Conservation (phyloP, 1,140 invertebrate species). For the Trialeurodes vaporariorum region DNA sequence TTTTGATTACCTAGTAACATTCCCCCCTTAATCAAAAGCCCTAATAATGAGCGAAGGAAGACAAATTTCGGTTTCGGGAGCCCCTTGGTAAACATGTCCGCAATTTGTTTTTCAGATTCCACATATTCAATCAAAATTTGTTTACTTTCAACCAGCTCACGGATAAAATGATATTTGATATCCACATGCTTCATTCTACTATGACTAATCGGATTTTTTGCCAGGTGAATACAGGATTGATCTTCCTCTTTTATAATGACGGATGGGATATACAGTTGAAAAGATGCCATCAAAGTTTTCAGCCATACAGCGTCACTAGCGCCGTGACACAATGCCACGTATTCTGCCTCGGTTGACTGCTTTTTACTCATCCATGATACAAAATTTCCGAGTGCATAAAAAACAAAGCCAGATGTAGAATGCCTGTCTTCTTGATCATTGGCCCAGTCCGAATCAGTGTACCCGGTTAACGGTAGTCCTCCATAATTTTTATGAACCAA, state of each 20-base stretch:
- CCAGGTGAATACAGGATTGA: slow-evolving; percentile 18
- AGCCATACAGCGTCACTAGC: not conserved
- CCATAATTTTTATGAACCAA: slow-evolving; percentile 14
- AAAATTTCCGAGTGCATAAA: not conserved
- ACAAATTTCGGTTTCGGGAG: too few relatives aligned
- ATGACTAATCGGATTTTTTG: slow-evolving; percentile 24
- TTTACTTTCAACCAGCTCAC: slow-evolving; percentile 19
- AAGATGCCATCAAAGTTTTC: not conserved
- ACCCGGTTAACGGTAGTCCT: slow-evolving; percentile 14
- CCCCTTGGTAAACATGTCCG: slow-evolving; percentile 14
- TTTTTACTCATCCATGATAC: not conserved
- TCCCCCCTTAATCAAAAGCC: too few relatives aligned
- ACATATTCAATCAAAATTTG: slow-evolving; percentile 9
- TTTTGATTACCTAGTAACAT: too few relatives aligned
- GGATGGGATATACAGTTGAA: not conserved
- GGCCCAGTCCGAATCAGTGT: not conserved
- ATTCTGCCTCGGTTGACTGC: not conserved
- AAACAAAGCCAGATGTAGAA: not conserved
- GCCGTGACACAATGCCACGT: not conserved
- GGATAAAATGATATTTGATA: slow-evolving; percentile 25
- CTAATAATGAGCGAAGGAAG: too few relatives aligned
- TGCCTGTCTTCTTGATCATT: not conserved
- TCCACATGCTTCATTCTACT: slow-evolving; percentile 31
- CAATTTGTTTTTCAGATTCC: slow-evolving; percentile 5
- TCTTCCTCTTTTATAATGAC: slow-evolving; percentile 21